These are phyloP conservation scores for Terrapene triunguis DNA, from an alignment of 2,113 vertebrate genomes.

Conservation along the genomic window DNA sequence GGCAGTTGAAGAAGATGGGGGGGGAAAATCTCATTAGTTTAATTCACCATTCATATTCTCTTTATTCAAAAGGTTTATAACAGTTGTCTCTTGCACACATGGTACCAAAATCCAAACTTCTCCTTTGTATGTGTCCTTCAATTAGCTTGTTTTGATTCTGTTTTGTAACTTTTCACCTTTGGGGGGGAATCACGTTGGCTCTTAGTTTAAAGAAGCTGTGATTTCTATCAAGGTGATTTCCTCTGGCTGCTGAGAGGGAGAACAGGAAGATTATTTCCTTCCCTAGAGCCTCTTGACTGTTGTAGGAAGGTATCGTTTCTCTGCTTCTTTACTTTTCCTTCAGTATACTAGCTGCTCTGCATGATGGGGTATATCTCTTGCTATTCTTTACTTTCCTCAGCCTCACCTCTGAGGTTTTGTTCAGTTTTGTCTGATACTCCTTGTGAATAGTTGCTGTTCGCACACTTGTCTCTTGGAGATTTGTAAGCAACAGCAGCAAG, in stretches of 20 bases:
- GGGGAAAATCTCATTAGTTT: background rate
- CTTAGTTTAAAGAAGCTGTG: background rate
- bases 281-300: background rate
- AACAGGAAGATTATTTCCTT: background rate
- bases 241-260: background rate
- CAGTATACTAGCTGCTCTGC: background rate
- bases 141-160: background rate
- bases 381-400: background rate
- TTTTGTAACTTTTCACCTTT: slow-evolving; percentile 11
- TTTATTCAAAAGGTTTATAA: background rate
- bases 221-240: background rate
- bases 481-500: background rate
- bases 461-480: background rate
- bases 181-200: background rate
- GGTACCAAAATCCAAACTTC: background rate
- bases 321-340: background rate
- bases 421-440: background rate
- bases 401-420: background rate
- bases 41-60: background rate
- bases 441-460: background rate
- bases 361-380: background rate
- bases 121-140: background rate
- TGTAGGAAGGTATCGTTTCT: background rate
- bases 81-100: background rate
- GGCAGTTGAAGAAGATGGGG: background rate